Base-by-base conservation (phyloP, 23 tunicate species). In the Halocynthia roretzi region DNA sequence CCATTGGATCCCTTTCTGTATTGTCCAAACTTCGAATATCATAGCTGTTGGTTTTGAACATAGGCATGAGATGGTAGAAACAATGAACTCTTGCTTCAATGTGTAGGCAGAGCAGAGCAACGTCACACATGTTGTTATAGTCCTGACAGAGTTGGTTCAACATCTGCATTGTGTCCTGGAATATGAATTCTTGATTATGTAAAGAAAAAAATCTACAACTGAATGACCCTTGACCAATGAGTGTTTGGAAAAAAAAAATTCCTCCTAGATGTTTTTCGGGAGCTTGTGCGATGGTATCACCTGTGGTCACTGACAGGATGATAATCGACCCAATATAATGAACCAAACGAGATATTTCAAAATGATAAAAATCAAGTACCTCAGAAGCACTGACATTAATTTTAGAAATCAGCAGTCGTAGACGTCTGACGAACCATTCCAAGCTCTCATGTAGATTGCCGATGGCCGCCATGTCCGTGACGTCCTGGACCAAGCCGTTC, bases 391-490 rank as follows among this genome's bases (percentile, higher is more conserved):
- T 68, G 10, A 61, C 48, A 9, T 60, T 68, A 7, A 92, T 80
- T 50, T 74, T 77, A 6, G 71, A 65, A 20, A 86, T 57, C 68
- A 92, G 79, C 7, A 66, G 22, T 51, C 67, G 61, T 66, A 96
- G 81, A 48, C 90, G 80, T 8, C 61, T 61, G 8, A 92, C 74
- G 73, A 89, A 79, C 99, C 99, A 96, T 68, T 96, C 96, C 8
- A 96, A 61, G 67, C 99, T 96, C 69, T 96, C 99, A 53, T 96
- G 96, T 60, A 96, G 68, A 62, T 87, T 83, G 5, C 93, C 99
- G 49, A 96, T 74, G 7, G 92, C 87, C 49, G 72, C 75, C 52
- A 96, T 75, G 56, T 90, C 92, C 5, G 83, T 80, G 10, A 82
- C 52, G 77, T 96, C 93, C 8, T 73, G 82, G 20, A 89, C 75